phyloP scores from a whole-genome alignment of 2,113 vertebrate species.

The Daubentonia madagascariensis region DNA sequence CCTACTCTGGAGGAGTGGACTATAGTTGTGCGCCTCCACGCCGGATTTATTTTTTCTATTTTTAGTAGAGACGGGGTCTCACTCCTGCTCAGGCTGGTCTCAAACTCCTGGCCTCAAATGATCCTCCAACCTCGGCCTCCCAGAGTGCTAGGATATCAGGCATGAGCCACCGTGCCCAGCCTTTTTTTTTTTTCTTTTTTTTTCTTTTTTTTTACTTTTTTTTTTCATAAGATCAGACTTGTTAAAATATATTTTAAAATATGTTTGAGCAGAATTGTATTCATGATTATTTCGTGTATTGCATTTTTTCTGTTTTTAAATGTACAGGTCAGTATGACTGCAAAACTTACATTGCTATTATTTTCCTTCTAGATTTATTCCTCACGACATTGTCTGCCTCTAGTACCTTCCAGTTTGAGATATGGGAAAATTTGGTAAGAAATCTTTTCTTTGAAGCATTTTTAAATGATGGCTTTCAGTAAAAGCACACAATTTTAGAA shows the following conservation, averaged over 20 bases:
- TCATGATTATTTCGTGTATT: not conserved
- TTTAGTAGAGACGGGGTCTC: too few species aligned
- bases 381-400: slow-evolving; percentile 82
- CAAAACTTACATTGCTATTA: slow-evolving; percentile 43
- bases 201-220: not conserved
- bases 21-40: too few species aligned
- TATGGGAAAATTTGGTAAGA: slow-evolving; percentile 90
- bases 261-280: not conserved
- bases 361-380: slow-evolving; percentile 87
- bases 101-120: too few species aligned
- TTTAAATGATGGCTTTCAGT: slow-evolving; percentile 45
- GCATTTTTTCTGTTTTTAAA: not conserved
- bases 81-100: too few species aligned
- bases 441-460: slow-evolving; percentile 38
- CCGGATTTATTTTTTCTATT: too few species aligned
- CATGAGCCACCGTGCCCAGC: too few species aligned
- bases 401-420: slow-evolving; percentile 82
- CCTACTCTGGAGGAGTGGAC: too few species aligned
- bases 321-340: not conserved
- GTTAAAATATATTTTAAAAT: not conserved
- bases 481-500: slow-evolving; percentile 43
- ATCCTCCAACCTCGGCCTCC: too few species aligned
- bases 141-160: too few species aligned
- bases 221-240: not conserved
- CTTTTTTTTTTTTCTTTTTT: not conserved